Evolutionary conservation across 2,113 vertebrate species (phyloP), one percentile per base, ranked within the genome.

Genomic region (Prochilodus magdalenae): DNA sequence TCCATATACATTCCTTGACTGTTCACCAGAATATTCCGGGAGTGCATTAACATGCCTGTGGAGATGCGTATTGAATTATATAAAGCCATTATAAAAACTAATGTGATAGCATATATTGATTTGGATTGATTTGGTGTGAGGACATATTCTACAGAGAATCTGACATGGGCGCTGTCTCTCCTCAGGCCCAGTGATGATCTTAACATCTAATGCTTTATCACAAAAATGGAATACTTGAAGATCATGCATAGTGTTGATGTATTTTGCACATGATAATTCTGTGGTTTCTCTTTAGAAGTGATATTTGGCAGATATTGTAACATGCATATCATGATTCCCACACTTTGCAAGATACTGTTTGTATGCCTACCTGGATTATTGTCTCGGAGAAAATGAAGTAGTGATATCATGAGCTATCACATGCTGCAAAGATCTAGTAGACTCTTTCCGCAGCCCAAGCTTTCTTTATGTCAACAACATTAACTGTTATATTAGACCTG

Each of bases 21-120:
- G 15, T 26, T 40, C 66, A n/a, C 36, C 27, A 62, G 29, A 40
- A 33, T 44, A 49, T 44, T 51, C 62, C 26, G 44, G 24, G 74
- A 77, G 33, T 86, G 82, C 69, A 80, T 86, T 73, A 49, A 57
- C 75, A 80, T 80, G 53, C 77, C 27, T 82, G 51, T 24, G n/a
- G 36, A 44, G 22, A 36, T 70, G 36, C 13, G 24, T 44, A 44
- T 44, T 70, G 10, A 12, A 70, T 22, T 4, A 57, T 79, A 14
- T 24, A 27, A 67, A 57, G 65, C 65, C 30, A 40, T 26, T 55
- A 36, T 22, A 55, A 53, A 66, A 29, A 24, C 8, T 33, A 44
- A n/a, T 5, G 12, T 62, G 26, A 33, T 22, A 5, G 29, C n/a
- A 49, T 60, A 62, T 26, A 22, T 33, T 59, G 10, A 22, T 40